phyloP scores from a whole-genome alignment of 2,888 invertebrate genomes.

The Antitype chi region DNA sequence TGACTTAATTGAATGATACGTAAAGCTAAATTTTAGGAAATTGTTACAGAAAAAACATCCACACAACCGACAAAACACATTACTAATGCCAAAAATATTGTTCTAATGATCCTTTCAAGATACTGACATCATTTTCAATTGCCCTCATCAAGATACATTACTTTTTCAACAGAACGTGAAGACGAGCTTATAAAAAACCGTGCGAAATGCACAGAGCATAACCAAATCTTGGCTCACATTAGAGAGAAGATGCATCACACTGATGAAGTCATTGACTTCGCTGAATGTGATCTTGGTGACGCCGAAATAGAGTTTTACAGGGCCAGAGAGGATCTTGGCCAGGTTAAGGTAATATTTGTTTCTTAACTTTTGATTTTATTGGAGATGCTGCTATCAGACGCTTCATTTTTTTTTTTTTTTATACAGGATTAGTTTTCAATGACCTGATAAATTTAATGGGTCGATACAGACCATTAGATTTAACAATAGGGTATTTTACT shows the following conservation, averaged over 20 bases:
- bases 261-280: constrained; percentile 85
- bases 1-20: neutral
- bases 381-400: neutral
- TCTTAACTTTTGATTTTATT: neutral
- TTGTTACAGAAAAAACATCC: neutral
- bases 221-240: constrained; percentile 87
- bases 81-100: neutral
- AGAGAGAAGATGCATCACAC: constrained; percentile 89
- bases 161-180: constrained; percentile 80
- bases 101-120: constrained; percentile 43
- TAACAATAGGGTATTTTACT: too few species aligned
- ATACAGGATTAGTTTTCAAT: too few species aligned
- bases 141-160: constrained; percentile 24
- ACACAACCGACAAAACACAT: neutral
- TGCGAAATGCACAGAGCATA: constrained; percentile 85
- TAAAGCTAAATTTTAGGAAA: neutral
- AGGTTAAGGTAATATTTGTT: constrained; percentile 77
- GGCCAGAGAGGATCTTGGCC: constrained; percentile 84
- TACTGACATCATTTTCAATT: constrained; percentile 39
- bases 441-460: too few species aligned
- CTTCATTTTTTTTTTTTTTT: neutral
- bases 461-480: too few species aligned
- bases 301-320: constrained; percentile 82
- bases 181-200: constrained; percentile 87
- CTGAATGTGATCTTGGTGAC: constrained; percentile 86